A percentile compares a stretch with the other conserved stretches of the same genome.
Evolutionary conservation across 2,888 invertebrate species (phyloP).

Genomic region (Lasioglossum pauxillum): DNA sequence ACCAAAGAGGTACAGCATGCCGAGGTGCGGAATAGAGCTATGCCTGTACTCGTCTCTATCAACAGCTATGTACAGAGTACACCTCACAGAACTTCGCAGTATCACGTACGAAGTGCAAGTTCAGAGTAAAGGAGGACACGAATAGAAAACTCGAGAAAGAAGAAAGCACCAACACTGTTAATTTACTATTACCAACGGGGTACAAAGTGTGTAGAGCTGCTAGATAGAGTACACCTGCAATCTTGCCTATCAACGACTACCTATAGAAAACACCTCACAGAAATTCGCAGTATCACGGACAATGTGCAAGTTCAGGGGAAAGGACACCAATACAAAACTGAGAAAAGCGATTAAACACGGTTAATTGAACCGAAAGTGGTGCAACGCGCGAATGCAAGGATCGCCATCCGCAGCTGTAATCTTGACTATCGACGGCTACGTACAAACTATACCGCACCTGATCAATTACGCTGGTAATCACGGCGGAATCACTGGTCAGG

Average conservation of each 20-base stretch:
- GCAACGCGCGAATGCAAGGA: neutral
- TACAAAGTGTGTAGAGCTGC: neutral
- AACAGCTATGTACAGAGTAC: neutral
- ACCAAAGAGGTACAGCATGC: neutral
- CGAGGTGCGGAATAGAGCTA: neutral
- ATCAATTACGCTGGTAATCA: constrained; percentile 75
- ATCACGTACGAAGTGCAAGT: neutral
- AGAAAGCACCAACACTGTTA: neutral
- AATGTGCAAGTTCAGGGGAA: neutral
- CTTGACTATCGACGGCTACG: constrained; percentile 29
- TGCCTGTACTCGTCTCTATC: neutral
- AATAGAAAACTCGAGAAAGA: neutral
- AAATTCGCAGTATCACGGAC: neutral
- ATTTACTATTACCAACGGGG: neutral
- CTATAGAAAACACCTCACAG: neutral
- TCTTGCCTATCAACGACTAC: neutral
- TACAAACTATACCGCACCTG: constrained; percentile 72
- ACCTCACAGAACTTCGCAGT: neutral
- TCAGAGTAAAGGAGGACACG: neutral
- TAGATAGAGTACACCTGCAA: neutral
- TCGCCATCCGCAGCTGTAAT: neutral
- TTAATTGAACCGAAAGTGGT: neutral
- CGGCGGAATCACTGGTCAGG: constrained; percentile 57
- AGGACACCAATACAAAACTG: constrained; percentile 43
- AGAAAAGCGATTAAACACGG: neutral